Conservation (phyloP, 2,888 invertebrate genomes). For the Euspilapteryx auroguttella region DNA sequence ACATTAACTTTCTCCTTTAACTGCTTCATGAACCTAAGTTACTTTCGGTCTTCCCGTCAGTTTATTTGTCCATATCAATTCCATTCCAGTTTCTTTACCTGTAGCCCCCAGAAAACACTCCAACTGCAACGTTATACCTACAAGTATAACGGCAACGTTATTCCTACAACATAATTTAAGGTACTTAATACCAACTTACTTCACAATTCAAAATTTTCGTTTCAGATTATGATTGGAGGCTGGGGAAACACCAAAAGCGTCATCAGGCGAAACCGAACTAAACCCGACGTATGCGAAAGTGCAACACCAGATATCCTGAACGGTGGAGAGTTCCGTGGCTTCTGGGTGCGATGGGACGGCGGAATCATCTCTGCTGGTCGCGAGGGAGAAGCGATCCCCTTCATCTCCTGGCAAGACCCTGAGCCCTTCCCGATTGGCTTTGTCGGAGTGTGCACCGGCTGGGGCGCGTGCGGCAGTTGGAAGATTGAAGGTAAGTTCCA, state of each 20-base stretch:
- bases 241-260: constrained; percentile 86
- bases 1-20: too few relatives aligned
- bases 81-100: too few relatives aligned
- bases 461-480: constrained; percentile 84
- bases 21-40: too few relatives aligned
- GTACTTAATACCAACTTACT: too few relatives aligned
- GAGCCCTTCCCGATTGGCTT: constrained; percentile 71
- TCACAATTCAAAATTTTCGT: too few relatives aligned
- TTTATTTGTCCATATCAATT: too few relatives aligned
- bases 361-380: constrained; percentile 71
- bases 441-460: constrained; percentile 84
- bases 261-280: constrained; percentile 74
- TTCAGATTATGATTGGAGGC: constrained; percentile 80
- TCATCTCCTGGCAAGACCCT: constrained; percentile 73
- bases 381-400: constrained; percentile 71
- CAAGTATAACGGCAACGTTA: too few relatives aligned
- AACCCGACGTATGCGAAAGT: constrained; percentile 73
- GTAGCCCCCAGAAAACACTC: too few relatives aligned
- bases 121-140: too few relatives aligned
- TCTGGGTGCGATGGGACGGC: constrained; percentile 82
- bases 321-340: constrained; percentile 75
- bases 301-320: constrained; percentile 74
- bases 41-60: too few relatives aligned
- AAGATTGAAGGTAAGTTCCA: constrained; percentile 69
- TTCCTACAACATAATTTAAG: too few relatives aligned